These are phyloP conservation scores for Bombycilla garrulus DNA, from an alignment of 2,113 vertebrate genomes.

Conservation along the genomic window DNA sequence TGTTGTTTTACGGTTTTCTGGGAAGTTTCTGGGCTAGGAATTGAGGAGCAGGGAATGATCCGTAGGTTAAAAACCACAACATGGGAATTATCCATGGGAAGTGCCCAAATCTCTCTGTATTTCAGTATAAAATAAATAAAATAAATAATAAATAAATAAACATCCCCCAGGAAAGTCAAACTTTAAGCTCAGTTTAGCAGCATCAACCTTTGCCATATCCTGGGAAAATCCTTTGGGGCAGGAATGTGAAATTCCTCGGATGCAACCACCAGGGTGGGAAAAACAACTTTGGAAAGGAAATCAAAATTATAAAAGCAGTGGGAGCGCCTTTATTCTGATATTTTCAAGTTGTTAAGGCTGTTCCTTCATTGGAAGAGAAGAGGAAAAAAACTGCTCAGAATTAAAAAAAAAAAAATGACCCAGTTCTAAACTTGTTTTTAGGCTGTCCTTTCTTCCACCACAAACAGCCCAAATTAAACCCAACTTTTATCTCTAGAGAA, in stretches of 20 bases:
- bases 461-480: not conserved
- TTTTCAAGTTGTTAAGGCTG: not conserved
- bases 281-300: not conserved
- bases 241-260: accelerated
- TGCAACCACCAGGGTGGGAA: not conserved
- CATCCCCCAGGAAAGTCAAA: accelerated
- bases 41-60: not conserved
- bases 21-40: not conserved
- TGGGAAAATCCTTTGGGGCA: not conserved
- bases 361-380: not conserved
- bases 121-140: not conserved
- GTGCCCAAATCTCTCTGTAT: not conserved
- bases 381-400: not conserved
- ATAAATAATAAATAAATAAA: too few relatives aligned
- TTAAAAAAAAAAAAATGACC: accelerated
- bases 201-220: too few relatives aligned
- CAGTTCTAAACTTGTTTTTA: not conserved
- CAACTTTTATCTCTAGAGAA: not conserved
- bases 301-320: not conserved
- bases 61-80: not conserved
- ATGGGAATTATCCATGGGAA: not conserved
- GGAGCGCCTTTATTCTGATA: not conserved
- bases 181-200: not conserved
- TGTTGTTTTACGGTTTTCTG: not conserved
- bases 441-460: not conserved